Conservation (phyloP, 2,888 invertebrate genomes). For the Pristionchus entomophagus region DNA sequence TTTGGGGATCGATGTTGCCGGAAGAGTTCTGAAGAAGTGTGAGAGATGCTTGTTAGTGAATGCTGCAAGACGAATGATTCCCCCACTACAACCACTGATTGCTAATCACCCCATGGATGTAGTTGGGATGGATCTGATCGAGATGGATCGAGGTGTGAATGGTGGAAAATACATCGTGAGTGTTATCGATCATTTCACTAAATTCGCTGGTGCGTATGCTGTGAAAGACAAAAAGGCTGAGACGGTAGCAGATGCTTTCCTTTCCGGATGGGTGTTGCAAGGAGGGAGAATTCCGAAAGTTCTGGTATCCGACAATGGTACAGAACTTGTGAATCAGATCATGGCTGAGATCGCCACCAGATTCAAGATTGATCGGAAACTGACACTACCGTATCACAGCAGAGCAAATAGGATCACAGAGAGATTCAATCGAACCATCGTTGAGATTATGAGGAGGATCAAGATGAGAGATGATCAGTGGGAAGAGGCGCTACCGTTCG, state of each 20-base stretch:
- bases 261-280: conserved; percentile 49
- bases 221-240: conserved; percentile 53
- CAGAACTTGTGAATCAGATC: conserved; percentile 20
- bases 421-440: conserved; percentile 53
- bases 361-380: conserved; percentile 24
- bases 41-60: not conserved
- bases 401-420: conserved; percentile 56
- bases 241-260: conserved; percentile 49
- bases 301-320: not conserved
- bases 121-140: conserved; percentile 26
- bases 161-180: conserved; percentile 48
- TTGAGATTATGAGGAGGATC: conserved; percentile 50
- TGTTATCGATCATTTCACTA: conserved; percentile 53
- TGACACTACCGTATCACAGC: conserved; percentile 55
- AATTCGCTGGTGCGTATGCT: conserved; percentile 46
- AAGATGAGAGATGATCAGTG: conserved; percentile 42
- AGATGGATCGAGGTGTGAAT: conserved; percentile 2
- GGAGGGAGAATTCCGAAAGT: conserved; percentile 38
- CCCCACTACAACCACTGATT: not conserved
- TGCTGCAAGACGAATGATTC: not conserved
- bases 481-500: conserved; percentile 33
- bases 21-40: conserved; percentile 47
- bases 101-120: not conserved
- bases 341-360: conserved; percentile 48
- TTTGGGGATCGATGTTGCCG: conserved; percentile 52